phyloP scores from a whole-genome alignment of 2,888 invertebrate species.

The Polymixis lichenea region DNA sequence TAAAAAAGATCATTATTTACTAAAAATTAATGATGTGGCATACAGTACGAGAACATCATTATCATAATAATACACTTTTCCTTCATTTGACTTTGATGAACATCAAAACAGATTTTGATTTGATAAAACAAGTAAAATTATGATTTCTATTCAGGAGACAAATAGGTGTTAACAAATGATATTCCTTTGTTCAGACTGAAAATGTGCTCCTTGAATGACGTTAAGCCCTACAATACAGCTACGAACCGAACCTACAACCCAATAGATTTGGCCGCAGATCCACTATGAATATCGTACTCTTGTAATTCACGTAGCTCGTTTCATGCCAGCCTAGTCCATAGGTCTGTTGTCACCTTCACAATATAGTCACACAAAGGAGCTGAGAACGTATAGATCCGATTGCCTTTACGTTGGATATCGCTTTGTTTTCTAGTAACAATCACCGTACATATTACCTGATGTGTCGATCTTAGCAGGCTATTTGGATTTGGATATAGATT shows the following conservation, averaged over 20 bases:
- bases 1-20: conserved; percentile 26
- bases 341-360: conserved; percentile 45
- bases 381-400: conserved; percentile 46
- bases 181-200: conserved; percentile 16
- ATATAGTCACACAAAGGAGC: conserved; percentile 53
- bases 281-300: conserved; percentile 32
- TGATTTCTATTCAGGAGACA: neutral
- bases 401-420: conserved; percentile 39
- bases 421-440: conserved; percentile 56
- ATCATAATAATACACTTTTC: neutral
- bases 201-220: conserved; percentile 3
- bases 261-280: conserved; percentile 47
- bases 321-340: conserved; percentile 34
- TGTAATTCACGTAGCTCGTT: conserved; percentile 47
- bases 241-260: conserved; percentile 29
- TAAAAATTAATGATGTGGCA: neutral
- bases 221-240: conserved; percentile 32
- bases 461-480: conserved; percentile 14
- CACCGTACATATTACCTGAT: conserved; percentile 23
- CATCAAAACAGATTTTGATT: too few relatives aligned
- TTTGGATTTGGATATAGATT: neutral
- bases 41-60: neutral
- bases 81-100: neutral
- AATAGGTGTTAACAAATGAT: neutral
- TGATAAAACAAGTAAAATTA: neutral